Evolutionary conservation across 2,888 invertebrate genomes (phyloP), one percentile per base, ranked within the genome.

Genomic region (Luffia ferchaultella): DNA sequence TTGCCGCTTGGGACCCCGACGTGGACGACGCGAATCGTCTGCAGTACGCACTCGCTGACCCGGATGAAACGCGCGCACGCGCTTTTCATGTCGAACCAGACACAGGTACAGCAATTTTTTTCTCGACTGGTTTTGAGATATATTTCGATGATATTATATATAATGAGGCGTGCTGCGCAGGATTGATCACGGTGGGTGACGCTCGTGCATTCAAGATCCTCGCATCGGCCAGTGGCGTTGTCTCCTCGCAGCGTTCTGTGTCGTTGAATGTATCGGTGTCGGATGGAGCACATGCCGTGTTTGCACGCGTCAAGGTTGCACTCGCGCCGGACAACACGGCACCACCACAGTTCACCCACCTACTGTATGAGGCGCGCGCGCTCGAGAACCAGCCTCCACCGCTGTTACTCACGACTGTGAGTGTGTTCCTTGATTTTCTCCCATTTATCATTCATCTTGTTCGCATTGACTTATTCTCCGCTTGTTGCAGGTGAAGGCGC

Each of bases 231-330:
- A 30, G 30, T 30, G 30, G 30, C 30, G 30, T 7, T 12, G 30
- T 3, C 30, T 7, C 62, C 58, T 45, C 53, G 57, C 54, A 60
- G 54, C 67, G 70, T 57, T 65, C 70, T 50, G 67, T 73, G 58
- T 69, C 75, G 56, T 85, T 98, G 53, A 98, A 98, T 82, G 91
- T 98, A 30, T 97, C 97, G 1, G 97, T 96, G 42, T 94, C 95
- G 50, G 98, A 98, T 82, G 97, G 97, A 30, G 95, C 97, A 41
- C 97, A 96, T 78, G 96, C 95, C 5, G 93, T 90, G 57, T 97
- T 93, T 75, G 90, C 95, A 1, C 85, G 93, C 57, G 87, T 94
- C 16, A 92, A 92, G 78, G 90, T 95, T 47, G 87, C 91, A 62
- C 86, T 92, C 55, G 78, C 92, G 52, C 90, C 94, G 7, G 90